These are phyloP conservation scores for Pseudolaguvia tuberculata DNA, from an alignment of 2,113 vertebrate genomes.

Conservation along the genomic window DNA sequence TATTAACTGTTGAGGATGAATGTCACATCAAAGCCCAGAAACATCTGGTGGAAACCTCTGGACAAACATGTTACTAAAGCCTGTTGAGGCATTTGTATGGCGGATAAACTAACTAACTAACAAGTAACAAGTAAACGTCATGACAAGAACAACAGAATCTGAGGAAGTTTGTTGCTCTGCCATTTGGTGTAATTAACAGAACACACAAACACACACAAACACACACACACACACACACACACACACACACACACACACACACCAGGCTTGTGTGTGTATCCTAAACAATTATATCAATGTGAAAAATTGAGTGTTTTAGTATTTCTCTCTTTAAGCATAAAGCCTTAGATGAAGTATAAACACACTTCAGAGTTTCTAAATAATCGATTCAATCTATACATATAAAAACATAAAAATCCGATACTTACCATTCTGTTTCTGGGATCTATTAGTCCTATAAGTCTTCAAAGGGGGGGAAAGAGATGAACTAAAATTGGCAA, in stretches of 20 bases:
- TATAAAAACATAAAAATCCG: not conserved
- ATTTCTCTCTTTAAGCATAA: too few species aligned
- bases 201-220: not conserved
- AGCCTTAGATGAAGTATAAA: too few species aligned
- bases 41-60: not conserved
- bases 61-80: not conserved
- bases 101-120: not conserved
- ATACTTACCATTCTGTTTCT: constrained; percentile 24
- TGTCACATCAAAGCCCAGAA: not conserved
- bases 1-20: not conserved
- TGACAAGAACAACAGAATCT: not conserved
- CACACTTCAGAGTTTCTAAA: too few species aligned
- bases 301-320: not conserved
- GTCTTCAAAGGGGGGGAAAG: not conserved
- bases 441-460: not conserved
- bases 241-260: not conserved
- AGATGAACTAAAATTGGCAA: not conserved
- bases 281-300: not conserved
- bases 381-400: too few species aligned
- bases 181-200: constrained; percentile 11
- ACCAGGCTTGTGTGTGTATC: not conserved
- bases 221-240: too few species aligned
- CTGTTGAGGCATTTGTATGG: not conserved
- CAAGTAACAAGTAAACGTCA: not conserved
- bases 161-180: not conserved